Evolutionary conservation across 2,888 invertebrate species (phyloP).

Genomic region (Nomada fucata): DNA sequence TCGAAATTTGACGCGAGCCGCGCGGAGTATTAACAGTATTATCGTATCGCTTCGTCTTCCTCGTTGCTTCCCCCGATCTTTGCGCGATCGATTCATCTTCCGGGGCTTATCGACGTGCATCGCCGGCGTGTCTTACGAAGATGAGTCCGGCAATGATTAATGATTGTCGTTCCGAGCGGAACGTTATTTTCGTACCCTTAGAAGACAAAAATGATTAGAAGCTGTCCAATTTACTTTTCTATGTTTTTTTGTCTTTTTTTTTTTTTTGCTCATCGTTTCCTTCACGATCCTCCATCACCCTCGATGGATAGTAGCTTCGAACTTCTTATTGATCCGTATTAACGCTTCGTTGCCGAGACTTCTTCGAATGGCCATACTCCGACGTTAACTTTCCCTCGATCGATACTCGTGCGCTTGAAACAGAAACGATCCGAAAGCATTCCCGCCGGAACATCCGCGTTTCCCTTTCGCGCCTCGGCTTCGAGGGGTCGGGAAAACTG

Average conservation of each 20-base stretch:
- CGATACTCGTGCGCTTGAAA: slow-evolving; percentile 44
- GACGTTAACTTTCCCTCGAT: slow-evolving; percentile 35
- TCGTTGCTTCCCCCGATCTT: slow-evolving; percentile 40
- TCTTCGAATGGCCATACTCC: neutral
- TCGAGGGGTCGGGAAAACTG: neutral
- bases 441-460: slow-evolving; percentile 45
- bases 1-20: neutral
- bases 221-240: neutral
- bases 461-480: neutral
- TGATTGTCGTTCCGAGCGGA: neutral
- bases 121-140: neutral
- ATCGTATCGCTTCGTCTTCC: slow-evolving; percentile 69
- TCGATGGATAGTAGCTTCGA: neutral
- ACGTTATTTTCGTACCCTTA: neutral
- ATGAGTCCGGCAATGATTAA: slow-evolving; percentile 1
- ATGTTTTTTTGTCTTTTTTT: neutral
- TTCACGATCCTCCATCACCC: neutral
- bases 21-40: slow-evolving; percentile 76
- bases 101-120: neutral
- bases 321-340: too few species aligned
- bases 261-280: slow-evolving; percentile 1
- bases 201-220: neutral
- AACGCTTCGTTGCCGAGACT: slow-evolving; percentile 18
- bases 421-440: slow-evolving; percentile 62
- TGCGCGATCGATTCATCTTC: slow-evolving; percentile 40